A percentile compares a stretch with the other conserved stretches of the same genome.
Conservation (phyloP, 2,113 vertebrate genomes). For the Notothenia rossii region DNA sequence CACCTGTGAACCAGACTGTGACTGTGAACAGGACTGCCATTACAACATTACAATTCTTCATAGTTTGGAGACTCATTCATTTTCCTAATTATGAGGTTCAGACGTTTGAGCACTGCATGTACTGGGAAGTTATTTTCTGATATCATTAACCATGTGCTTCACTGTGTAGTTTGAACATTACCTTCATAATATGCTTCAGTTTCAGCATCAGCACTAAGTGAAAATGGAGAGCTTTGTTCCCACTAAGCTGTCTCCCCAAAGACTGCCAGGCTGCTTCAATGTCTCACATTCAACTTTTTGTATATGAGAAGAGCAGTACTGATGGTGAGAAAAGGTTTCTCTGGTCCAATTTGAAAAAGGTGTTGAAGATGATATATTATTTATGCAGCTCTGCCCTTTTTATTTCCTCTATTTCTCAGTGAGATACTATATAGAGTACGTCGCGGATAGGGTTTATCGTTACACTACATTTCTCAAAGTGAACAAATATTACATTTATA, state of each 20-base stretch:
- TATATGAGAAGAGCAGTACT: background rate
- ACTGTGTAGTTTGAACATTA: background rate
- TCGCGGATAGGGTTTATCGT: background rate
- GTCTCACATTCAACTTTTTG: background rate
- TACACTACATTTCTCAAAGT: background rate
- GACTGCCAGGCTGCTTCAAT: background rate
- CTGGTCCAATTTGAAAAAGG: conserved; percentile 10
- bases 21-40: background rate
- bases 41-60: background rate
- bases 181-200: background rate
- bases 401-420: background rate
- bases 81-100: background rate
- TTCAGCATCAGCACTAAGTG: background rate
- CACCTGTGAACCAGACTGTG: background rate
- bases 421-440: background rate
- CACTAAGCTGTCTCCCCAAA: background rate
- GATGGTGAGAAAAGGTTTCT: conserved; percentile 7
- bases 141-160: conserved; percentile 2
- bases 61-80: too few relatives aligned
- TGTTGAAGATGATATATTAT: background rate
- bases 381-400: background rate
- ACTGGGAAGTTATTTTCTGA: background rate
- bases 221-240: background rate
- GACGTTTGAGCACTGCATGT: background rate
- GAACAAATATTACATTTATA: background rate